These are phyloP conservation scores for Cheilosia scutellata DNA, from an alignment of 2,888 invertebrate species.

Conservation along the genomic window DNA sequence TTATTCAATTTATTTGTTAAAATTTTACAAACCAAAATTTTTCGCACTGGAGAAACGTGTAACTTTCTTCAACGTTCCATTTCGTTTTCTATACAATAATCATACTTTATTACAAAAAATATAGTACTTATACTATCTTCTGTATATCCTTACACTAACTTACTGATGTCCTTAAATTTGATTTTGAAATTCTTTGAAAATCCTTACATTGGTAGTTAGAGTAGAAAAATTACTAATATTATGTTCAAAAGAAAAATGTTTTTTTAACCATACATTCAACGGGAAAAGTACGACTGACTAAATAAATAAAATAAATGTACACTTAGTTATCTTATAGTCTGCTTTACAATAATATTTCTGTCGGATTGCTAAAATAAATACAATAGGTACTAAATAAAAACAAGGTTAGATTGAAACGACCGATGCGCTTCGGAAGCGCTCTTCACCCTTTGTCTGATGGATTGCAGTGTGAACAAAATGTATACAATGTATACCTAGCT, in stretches of 20 bases:
- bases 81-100: slow-evolving; percentile 44
- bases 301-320: slow-evolving; percentile 54
- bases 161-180: slow-evolving; percentile 53
- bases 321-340: slow-evolving; percentile 1
- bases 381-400: not conserved
- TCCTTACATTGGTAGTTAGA: slow-evolving; percentile 49
- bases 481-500: slow-evolving; percentile 19
- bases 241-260: slow-evolving; percentile 14
- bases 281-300: slow-evolving; percentile 24
- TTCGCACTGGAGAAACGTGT: slow-evolving; percentile 64
- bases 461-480: not conserved
- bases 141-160: slow-evolving; percentile 26
- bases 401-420: not conserved
- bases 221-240: slow-evolving; percentile 35
- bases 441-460: not conserved
- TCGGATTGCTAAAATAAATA: slow-evolving; percentile 35
- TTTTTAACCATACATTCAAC: slow-evolving; percentile 20
- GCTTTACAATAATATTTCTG: slow-evolving; percentile 1
- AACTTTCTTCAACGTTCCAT: not conserved
- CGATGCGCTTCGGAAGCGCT: slow-evolving; percentile 12
- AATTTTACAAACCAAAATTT: slow-evolving; percentile 61
- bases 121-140: slow-evolving; percentile 59
- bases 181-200: slow-evolving; percentile 42
- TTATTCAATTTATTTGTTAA: slow-evolving; percentile 53
- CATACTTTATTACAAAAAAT: slow-evolving; percentile 72